These are phyloP conservation scores for Hephaestus fuliginosus DNA, from an alignment of 2,797 vertebrate genomes.

Conservation along the genomic window DNA sequence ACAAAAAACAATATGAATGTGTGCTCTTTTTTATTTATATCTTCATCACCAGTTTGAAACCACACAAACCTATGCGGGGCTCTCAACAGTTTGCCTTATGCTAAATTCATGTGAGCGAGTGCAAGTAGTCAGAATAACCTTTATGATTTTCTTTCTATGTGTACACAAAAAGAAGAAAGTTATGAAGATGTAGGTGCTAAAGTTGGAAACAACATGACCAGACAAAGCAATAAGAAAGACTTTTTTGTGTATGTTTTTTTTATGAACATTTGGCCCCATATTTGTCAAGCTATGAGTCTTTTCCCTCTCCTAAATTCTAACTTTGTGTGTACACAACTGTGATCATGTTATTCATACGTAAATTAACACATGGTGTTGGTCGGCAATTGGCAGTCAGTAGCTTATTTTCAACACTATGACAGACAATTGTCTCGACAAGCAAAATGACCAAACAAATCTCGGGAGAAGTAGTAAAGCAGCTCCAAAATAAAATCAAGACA, in stretches of 20 bases:
- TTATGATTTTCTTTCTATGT: background rate
- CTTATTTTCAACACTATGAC: conserved; percentile 11
- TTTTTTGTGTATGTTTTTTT: background rate
- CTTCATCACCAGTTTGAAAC: background rate
- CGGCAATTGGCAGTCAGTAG: background rate
- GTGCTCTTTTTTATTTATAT: background rate
- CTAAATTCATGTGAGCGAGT: background rate
- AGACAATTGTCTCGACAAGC: background rate
- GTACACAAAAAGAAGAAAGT: background rate
- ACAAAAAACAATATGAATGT: background rate
- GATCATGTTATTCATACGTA: conserved; percentile 9
- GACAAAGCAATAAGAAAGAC: background rate
- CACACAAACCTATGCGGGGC: background rate
- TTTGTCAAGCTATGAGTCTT: background rate
- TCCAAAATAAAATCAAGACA: conserved; percentile 2
- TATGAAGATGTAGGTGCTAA: background rate
- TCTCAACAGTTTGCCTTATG: background rate
- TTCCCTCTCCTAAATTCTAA: background rate
- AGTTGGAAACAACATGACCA: background rate
- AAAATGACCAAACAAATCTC: background rate
- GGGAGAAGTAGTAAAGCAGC: background rate
- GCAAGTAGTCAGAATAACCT: too few relatives aligned
- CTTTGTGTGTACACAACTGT: conserved; percentile 10
- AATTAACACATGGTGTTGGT: background rate
- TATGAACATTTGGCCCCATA: background rate